A percentile compares a stretch with the other conserved stretches of the same genome.
These are phyloP conservation scores for Heterodera schachtii DNA, from an alignment of 1,140 invertebrate species.

Conservation along the genomic window DNA sequence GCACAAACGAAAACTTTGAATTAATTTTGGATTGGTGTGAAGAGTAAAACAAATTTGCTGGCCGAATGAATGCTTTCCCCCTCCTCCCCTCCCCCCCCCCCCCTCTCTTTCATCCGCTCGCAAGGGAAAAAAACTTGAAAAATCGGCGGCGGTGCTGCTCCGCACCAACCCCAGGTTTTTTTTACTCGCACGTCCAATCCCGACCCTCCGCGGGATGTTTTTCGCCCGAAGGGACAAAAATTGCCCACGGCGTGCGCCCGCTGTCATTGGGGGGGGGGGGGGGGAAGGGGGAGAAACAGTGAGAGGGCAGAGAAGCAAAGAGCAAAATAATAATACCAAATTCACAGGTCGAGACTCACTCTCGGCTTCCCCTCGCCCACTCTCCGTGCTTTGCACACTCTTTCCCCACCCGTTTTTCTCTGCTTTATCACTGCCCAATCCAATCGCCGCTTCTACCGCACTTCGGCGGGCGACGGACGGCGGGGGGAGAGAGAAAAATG, in stretches of 20 bases:
- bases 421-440: background rate
- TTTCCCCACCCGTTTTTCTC: background rate
- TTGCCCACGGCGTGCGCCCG: constrained; percentile 1
- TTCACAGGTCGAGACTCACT: background rate
- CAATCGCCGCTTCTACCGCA: constrained; percentile 3
- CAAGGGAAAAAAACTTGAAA: background rate
- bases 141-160: constrained; percentile 12
- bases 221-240: constrained; percentile 1
- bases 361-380: background rate
- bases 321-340: background rate
- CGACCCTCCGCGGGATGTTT: constrained; percentile 1
- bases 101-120: background rate
- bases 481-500: background rate
- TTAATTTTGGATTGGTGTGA: background rate
- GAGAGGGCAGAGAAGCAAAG: background rate
- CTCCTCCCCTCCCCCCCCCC: background rate
- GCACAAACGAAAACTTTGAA: too few species aligned
- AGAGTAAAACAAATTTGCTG: background rate
- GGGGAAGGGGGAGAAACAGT: background rate
- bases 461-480: background rate
- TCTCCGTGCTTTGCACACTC: background rate
- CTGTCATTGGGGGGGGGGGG: background rate
- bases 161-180: constrained; percentile 10
- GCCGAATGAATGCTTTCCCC: background rate
- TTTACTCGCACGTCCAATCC: constrained; percentile 3